Percentiles rank a stretch among this genome's conserved stretches.
Conservation (phyloP, 1,140 invertebrate genomes). For the Chrysomallon squamiferum region DNA sequence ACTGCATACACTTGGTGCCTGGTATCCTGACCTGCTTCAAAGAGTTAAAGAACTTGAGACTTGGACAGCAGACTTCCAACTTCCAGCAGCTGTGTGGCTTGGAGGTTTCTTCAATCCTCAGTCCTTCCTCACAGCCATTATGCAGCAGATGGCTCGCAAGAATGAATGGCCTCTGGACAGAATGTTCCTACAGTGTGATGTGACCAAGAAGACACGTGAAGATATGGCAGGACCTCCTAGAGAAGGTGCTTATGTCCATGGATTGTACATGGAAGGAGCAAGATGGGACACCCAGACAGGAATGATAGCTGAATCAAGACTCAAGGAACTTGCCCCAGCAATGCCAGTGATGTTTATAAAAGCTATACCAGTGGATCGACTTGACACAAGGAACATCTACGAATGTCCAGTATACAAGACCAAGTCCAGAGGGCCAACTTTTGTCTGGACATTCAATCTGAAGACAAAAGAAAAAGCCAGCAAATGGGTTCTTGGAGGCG, state of each 20-base stretch:
- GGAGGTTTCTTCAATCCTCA: slow-evolving; percentile 97
- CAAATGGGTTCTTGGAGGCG: slow-evolving; percentile 93
- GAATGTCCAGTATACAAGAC: slow-evolving; percentile 96
- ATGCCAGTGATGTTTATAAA: slow-evolving; percentile 95
- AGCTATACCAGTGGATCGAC: slow-evolving; percentile 89
- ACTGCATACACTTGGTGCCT: slow-evolving; percentile 81
- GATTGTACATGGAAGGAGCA: slow-evolving; percentile 93
- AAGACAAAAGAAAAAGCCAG: slow-evolving; percentile 93
- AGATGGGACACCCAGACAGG: slow-evolving; percentile 88
- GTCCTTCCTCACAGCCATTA: slow-evolving; percentile 93
- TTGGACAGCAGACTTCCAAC: slow-evolving; percentile 94
- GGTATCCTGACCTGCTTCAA: slow-evolving; percentile 90
- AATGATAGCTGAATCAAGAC: slow-evolving; percentile 85
- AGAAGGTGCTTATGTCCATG: slow-evolving; percentile 92
- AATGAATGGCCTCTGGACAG: slow-evolving; percentile 94
- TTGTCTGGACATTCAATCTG: slow-evolving; percentile 95
- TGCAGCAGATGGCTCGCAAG: slow-evolving; percentile 93
- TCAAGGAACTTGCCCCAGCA: slow-evolving; percentile 91
- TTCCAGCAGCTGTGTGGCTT: slow-evolving; percentile 92
- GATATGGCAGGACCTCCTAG: slow-evolving; percentile 83
- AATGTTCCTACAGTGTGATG: slow-evolving; percentile 96
- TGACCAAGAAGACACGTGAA: slow-evolving; percentile 95
- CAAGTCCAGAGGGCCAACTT: slow-evolving; percentile 85
- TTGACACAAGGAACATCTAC: slow-evolving; percentile 90
- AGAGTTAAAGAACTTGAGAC: slow-evolving; percentile 89